Evolutionary conservation across 2,888 invertebrate species (phyloP).

Genomic region (Julus scanicus): DNA sequence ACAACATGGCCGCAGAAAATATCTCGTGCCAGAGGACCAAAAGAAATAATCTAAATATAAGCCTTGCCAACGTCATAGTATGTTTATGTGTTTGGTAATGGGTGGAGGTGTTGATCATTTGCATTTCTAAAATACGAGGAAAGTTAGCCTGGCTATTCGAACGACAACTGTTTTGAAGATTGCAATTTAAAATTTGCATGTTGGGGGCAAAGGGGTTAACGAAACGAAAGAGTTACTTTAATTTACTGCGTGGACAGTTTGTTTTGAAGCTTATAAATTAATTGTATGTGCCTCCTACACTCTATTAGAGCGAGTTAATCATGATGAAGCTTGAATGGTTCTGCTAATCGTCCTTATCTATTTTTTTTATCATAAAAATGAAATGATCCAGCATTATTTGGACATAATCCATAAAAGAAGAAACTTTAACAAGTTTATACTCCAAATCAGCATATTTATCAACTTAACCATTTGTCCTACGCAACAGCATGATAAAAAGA

Average conservation of each 20-base stretch:
- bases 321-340: no score
- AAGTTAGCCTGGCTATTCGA: neutral
- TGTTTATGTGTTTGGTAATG: slow-evolving; percentile 7
- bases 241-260: neutral
- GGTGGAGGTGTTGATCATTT: neutral
- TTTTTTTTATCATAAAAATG: neutral
- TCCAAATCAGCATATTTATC: no score
- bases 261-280: neutral
- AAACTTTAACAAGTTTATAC: no score
- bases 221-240: no score
- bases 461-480: no score
- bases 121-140: neutral
- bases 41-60: neutral
- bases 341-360: no score
- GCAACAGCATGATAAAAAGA: no score
- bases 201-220: no score
- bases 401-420: neutral
- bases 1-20: slow-evolving; percentile 17
- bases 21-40: neutral
- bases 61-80: neutral
- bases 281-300: no score
- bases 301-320: no score
- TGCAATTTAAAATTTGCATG: no score
- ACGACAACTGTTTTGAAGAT: no score
- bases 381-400: neutral